Percentiles rank a stretch among this genome's conserved stretches.
Evolutionary conservation across 1,140 invertebrate genomes (phyloP).

Genomic region (Macrobrachium rosenbergii): DNA sequence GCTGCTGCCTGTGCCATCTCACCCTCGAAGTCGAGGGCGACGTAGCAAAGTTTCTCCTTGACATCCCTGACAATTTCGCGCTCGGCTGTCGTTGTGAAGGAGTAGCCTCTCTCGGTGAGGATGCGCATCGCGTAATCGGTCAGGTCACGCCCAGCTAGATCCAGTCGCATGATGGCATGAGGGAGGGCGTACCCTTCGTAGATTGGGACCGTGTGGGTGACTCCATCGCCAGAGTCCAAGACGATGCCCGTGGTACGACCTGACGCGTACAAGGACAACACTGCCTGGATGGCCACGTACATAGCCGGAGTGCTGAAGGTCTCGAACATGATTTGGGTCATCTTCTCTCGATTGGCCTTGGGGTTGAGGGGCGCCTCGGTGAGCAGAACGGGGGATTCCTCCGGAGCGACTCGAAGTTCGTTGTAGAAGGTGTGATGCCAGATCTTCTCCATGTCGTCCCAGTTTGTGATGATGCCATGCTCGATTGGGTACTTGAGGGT

Average conservation of each 20-base stretch:
- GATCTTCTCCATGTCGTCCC: slow-evolving; percentile 98
- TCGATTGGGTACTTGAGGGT: slow-evolving; percentile 95
- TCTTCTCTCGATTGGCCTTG: slow-evolving; percentile 90
- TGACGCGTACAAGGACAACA: slow-evolving; percentile 91
- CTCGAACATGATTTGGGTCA: slow-evolving; percentile 95
- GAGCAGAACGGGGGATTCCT: slow-evolving; percentile 91
- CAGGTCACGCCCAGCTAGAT: slow-evolving; percentile 86
- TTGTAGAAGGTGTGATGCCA: slow-evolving; percentile 98
- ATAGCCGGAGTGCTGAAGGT: slow-evolving; percentile 94
- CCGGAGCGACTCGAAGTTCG: slow-evolving; percentile 94
- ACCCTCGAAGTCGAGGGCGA: too few relatives aligned
- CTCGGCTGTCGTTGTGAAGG: slow-evolving; percentile 77
- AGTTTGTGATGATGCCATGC: slow-evolving; percentile 96
- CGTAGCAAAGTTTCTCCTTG: too few relatives aligned
- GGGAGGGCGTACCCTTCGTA: slow-evolving; percentile 92
- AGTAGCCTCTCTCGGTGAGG: slow-evolving; percentile 81
- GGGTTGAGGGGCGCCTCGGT: slow-evolving; percentile 91
- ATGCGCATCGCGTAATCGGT: slow-evolving; percentile 94
- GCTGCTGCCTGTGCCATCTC: too few relatives aligned
- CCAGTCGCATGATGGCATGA: slow-evolving; percentile 76
- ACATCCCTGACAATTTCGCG: slow-evolving; percentile 81
- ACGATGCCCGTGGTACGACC: slow-evolving; percentile 96
- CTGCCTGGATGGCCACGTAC: slow-evolving; percentile 94
- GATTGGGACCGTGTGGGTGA: slow-evolving; percentile 94
- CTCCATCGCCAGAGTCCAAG: slow-evolving; percentile 92